Evolutionary conservation across 2,888 invertebrate genomes (phyloP), one percentile per base, ranked within the genome.

Genomic region (Oxycera nigricornis): DNA sequence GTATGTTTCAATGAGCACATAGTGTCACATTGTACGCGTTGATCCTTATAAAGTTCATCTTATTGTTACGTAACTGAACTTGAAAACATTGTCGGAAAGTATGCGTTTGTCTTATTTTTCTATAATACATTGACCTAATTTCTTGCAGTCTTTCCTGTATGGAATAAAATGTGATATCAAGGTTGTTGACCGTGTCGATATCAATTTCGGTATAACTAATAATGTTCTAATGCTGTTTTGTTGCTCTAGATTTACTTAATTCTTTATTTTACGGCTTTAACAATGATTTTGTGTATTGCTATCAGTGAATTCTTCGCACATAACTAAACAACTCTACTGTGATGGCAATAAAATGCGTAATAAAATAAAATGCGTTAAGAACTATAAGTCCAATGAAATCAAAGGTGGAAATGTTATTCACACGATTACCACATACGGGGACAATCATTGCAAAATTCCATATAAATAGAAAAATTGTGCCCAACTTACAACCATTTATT

Each of bases 341-440:
- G 22, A 11, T 35, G 39, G 39, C 11, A 62, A 62, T 62, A 62
- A 62, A 65, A 65, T 65, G 41, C 7, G 35, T 24, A 39, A 65
- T 65, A 41, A 65, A 65, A 22, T 2, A 39, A 65, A 65, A n/a
- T 65, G 65, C 20, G 65, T 22, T 65, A 39, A 41, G 22, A 65
- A 22, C 22, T 28, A 17, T 70, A 31, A 70, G 46, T 52, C 70
- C n/a, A 20, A 31, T 30, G 70, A 14, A 70, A 70, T 55, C n/a
- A 70, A 70, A 30, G 22, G n/a, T 6, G 14, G 30, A 68, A 52
- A 11, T 24, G 1, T 20, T 30, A 17, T 52, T 50, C 30, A 17
- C 30, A 28, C 31, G 68, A 68, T 30, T 50, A 68, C 50, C 50
- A 68, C 52, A 24, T 26, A 30, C n/a, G 62, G 35, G 3, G 39